Base-by-base conservation (phyloP, 2,113 vertebrate genomes). In the Campylomormyrus tamandua region DNA sequence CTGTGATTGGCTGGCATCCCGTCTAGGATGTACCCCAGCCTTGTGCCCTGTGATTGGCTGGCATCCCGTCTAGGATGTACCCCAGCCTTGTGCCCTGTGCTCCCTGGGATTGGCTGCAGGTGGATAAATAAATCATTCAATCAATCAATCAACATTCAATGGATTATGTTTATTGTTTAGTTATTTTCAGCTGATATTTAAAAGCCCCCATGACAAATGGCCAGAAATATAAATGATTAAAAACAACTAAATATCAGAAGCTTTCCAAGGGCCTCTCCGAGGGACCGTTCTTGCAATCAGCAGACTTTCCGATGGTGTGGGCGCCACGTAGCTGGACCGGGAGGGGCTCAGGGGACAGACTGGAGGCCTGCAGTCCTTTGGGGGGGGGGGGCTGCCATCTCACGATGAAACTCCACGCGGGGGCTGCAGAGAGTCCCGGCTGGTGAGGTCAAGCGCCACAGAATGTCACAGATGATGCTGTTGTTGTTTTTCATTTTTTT, bases 401-500 rank as follows among this genome's bases (percentile, higher is more conserved):
- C 90, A 90, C 94, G 92, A 94, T 94, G 92, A 93, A 93, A 92
- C 93, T 92, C 89, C 93, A 93, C 90, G 90, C 86, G 80, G 90
- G 83, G 86, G 90, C 91, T 95, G 95, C 95, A 93, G 95, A 92
- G 89, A 91, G 91, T 90, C 93, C 94, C 94, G 93, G 91, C 93
- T 94, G 94, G 93, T 95, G 94, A 96, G 95, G 95, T 95, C 95
- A 94, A 93, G 94, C 93, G 93, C 95, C 95, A 95, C 93, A 95
- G 93, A 94, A 94, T 95, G 95, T 95, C 95, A 95, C 90, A 87
- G 93, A 95, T 93, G 93, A 94, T 92, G 93, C 95, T 93, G 93
- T 93, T 93, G 93, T 95, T 94, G 91, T 94, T 92, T 93, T 93
- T 92, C 93, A 91, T 11, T 53, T 56, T 56, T 90, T 91, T 90